Evolutionary conservation across 2,888 invertebrate genomes (phyloP).

Genomic region (Athalia cordata): DNA sequence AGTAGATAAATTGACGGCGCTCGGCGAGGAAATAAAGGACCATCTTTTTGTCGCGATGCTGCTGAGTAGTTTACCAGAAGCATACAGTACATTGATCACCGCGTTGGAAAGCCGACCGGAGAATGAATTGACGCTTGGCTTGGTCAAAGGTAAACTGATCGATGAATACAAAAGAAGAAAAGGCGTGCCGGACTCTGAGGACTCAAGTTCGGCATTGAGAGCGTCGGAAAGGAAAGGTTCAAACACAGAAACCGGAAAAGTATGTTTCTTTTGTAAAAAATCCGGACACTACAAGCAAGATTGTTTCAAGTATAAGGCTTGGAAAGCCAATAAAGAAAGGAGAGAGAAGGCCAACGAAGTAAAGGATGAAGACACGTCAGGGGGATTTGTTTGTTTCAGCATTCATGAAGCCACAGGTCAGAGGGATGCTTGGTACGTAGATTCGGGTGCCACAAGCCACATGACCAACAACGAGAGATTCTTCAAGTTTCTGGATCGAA

Average conservation of each 20-base stretch:
- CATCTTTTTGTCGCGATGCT: conserved; percentile 53
- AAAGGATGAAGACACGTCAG: conserved; percentile 3
- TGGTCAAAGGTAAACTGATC: conserved; percentile 54
- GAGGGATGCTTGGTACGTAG: conserved; percentile 48
- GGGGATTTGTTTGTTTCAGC: conserved; percentile 1
- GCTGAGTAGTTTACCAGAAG: conserved; percentile 55
- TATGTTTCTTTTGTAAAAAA: conserved; percentile 41
- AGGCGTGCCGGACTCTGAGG: conserved; percentile 34
- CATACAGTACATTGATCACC: conserved; percentile 55
- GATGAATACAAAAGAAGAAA: conserved; percentile 54
- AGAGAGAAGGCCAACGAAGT: conserved; percentile 39
- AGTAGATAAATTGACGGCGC: conserved; percentile 50
- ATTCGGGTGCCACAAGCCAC: conserved; percentile 55
- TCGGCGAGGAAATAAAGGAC: conserved; percentile 52
- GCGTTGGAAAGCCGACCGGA: conserved; percentile 55
- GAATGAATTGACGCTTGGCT: conserved; percentile 50
- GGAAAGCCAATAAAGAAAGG: conserved; percentile 46
- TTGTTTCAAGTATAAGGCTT: conserved; percentile 47
- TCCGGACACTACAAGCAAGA: conserved; percentile 49
- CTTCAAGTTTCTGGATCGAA: conserved; percentile 45
- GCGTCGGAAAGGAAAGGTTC: not conserved
- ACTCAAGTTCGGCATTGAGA: not conserved
- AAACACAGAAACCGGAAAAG: not conserved
- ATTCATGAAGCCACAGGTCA: not conserved
- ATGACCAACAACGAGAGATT: conserved; percentile 50